Evolutionary conservation across 2,797 vertebrate species (phyloP), one percentile per base, ranked within the genome.

Genomic region (Emys orbicularis): DNA sequence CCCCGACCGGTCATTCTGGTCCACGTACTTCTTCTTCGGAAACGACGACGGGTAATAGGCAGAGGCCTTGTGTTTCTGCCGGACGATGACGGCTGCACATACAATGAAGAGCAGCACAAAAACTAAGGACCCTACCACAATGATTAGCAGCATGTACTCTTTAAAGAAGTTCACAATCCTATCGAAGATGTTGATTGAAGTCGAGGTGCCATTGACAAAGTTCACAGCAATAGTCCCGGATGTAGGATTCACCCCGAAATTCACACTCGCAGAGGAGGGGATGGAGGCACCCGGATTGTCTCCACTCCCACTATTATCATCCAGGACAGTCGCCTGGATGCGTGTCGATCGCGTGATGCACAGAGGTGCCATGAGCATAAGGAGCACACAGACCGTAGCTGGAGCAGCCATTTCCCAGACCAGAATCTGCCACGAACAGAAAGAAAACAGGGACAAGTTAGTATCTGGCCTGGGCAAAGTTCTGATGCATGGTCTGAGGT

Each of bases 81-180:
- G 99, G 95, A 99, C 99, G 47, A 99, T 98, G 72, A 99, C 97
- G 0, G 99, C 99, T 0, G 99, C 99, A 12, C 99, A 99, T 93
- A 99, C 97, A 41, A 99, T 99, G 96, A 99, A 99, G 97, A 99
- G 98, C 95, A 99, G 98, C 96, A 99, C 98, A 2, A 99, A 98
- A 89, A 98, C 98, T 81, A 99, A 98, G 4, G 99, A 99, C 84
- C 99, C 99, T 93, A 99, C 99, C 12, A 99, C 99, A 0, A 99
- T 98, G 89, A 99, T 99, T 96, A 99, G 98, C 97, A 99, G 98
- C 97, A 99, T 96, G 37, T 99, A 98, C 88, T 99, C 98, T 91
- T 99, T 98, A 96, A 99, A 98, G 98, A 99, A 99, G 87, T 99
- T 99, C 98, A 99, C 98, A 21, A 99, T 98, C n/a, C 98, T 97